Evolutionary conservation across 1,140 invertebrate genomes (phyloP), one percentile per base, ranked within the genome.

Genomic region (Himalopsyche phryganea): DNA sequence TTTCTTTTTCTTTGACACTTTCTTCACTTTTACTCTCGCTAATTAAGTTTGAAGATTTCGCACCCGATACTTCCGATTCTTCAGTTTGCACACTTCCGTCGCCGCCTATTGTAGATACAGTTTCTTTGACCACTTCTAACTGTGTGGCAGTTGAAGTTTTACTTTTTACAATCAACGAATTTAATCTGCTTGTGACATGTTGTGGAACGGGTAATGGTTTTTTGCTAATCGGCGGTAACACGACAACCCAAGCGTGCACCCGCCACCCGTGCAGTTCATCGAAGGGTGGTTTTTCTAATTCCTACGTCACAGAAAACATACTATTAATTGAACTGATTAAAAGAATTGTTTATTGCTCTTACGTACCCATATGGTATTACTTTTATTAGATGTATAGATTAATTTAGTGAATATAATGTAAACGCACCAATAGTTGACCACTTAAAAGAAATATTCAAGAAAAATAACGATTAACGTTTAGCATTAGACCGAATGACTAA

Each of bases 241-340:
- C 71, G 0, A 91, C 60, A 0, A 95, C 86, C 94, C 93, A 96
- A 1, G 86, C 84, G 72, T 96, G 93, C 4, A 90, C 80, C 32
- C 92, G 80, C 63, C 83, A 79, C 13, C 88, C 89, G 66, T 85
- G 83, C 50, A 90, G 77, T 2, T 83, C 79, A 71, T 93, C 92
- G 18, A 74, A 73, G 1, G 81, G 81, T 15, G 83, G 81, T 52
- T 83, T 82, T 70, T 91, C 89, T n/a, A 86, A 67, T 53, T 87
- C 83, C 85, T 88, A 63, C 6, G 55, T 55, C 58, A 28, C 23
- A 28, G 9, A 28, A 9, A 28, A 28, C 9, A n/a, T n/a, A n/a
- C n/a, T n/a, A n/a, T n/a, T n/a, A n/a, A n/a, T n/a, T n/a, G n/a
- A n/a, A n/a, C n/a, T n/a, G n/a, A n/a, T n/a, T n/a, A n/a, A n/a